A percentile compares a stretch with the other conserved stretches of the same genome.
Evolutionary conservation across 1,140 invertebrate species (phyloP).

Genomic region (Leptopilina boulardi): DNA sequence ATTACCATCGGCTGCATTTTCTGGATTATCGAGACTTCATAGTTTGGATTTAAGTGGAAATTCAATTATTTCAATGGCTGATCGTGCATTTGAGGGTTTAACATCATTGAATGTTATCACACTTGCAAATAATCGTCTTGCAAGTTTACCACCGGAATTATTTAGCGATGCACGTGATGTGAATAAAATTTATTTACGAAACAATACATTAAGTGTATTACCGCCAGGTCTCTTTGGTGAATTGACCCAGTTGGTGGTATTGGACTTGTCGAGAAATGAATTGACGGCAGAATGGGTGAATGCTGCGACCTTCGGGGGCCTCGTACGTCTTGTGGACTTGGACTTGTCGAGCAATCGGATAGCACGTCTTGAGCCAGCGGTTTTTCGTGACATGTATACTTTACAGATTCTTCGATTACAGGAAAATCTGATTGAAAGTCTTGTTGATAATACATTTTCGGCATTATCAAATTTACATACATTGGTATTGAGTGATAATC

Average conservation of each 20-base stretch:
- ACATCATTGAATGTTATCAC: conserved; percentile 85
- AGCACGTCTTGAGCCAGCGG: conserved; percentile 84
- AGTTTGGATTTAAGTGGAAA: conserved; percentile 81
- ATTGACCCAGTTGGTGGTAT: conserved; percentile 85
- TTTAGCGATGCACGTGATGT: conserved; percentile 88
- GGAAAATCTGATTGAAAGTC: conserved; percentile 88
- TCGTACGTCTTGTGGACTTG: conserved; percentile 87
- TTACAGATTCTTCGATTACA: conserved; percentile 89
- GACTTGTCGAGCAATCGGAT: conserved; percentile 90
- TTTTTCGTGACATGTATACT: conserved; percentile 88
- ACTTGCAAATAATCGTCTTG: conserved; percentile 88
- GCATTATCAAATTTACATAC: conserved; percentile 89
- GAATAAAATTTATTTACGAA: conserved; percentile 88
- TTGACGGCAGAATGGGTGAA: conserved; percentile 92
- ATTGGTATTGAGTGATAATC: conserved; percentile 90
- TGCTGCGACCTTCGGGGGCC: conserved; percentile 88
- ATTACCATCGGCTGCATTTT: conserved; percentile 85
- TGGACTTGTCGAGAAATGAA: conserved; percentile 92
- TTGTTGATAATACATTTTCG: conserved; percentile 89
- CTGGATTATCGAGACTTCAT: conserved; percentile 80
- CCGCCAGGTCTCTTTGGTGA: conserved; percentile 91
- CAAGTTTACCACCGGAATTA: conserved; percentile 88
- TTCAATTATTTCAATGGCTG: conserved; percentile 85
- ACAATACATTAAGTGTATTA: conserved; percentile 89
- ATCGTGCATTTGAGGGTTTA: conserved; percentile 88